Evolutionary conservation across 2,888 invertebrate species (phyloP).

Genomic region (Pristionchus maxplancki): DNA sequence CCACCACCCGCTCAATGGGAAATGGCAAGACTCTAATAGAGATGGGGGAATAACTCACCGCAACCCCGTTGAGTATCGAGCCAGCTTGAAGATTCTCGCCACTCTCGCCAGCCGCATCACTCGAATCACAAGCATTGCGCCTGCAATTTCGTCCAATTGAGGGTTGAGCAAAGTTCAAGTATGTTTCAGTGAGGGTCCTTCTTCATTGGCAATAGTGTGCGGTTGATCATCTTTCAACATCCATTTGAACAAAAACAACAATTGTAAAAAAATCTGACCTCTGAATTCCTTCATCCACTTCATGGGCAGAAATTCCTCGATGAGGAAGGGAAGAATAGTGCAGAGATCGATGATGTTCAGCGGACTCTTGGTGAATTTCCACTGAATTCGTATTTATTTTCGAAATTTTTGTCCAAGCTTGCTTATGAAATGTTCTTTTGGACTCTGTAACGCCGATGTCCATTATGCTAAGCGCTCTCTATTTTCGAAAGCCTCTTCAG

Average conservation of each 20-base stretch:
- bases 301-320: constrained; percentile 66
- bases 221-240: too few relatives aligned
- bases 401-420: too few relatives aligned
- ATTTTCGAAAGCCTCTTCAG: constrained; percentile 53
- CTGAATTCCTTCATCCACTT: constrained; percentile 68
- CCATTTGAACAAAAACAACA: too few relatives aligned
- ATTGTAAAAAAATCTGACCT: too few relatives aligned
- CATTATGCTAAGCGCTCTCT: neutral
- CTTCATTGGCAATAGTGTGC: neutral
- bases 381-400: constrained; percentile 46
- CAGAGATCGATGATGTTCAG: constrained; percentile 75
- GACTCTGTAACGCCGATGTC: neutral
- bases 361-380: constrained; percentile 69
- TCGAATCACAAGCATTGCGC: constrained; percentile 76
- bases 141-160: constrained; percentile 56
- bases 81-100: constrained; percentile 76
- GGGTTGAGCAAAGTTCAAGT: too few relatives aligned
- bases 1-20: too few relatives aligned
- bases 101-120: constrained; percentile 75
- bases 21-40: neutral
- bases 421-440: too few relatives aligned
- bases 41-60: neutral
- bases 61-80: constrained; percentile 74
- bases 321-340: constrained; percentile 71
- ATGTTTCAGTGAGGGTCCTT: too few relatives aligned